Conservation (phyloP, 2,113 vertebrate genomes). For the Crotalus tigris region DNA sequence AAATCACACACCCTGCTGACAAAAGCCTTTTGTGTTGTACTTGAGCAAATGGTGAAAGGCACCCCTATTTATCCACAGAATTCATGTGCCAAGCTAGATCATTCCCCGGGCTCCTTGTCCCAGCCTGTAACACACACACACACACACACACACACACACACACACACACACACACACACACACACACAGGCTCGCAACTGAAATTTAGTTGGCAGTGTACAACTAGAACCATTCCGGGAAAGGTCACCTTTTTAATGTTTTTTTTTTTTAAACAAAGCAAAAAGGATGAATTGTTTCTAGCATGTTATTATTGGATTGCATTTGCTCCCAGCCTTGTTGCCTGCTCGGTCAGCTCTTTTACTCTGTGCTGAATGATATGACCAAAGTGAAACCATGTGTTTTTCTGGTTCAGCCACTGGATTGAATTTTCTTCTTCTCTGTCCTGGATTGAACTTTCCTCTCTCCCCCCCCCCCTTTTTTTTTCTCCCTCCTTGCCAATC, state of each 20-base stretch:
- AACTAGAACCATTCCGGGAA: slow-evolving; percentile 1
- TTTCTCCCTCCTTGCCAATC: neutral
- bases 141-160: too few relatives aligned
- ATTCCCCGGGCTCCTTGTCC: slow-evolving; percentile 1
- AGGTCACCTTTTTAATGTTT: neutral
- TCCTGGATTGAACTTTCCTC: neutral
- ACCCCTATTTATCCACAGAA: neutral
- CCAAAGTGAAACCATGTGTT: neutral
- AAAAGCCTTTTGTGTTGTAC: neutral
- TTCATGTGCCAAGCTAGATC: neutral
- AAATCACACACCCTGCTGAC: neutral
- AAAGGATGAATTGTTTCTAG: neutral
- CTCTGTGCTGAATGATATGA: neutral
- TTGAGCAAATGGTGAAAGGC: slow-evolving; percentile 29
- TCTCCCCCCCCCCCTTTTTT: neutral
- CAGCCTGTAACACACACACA: too few relatives aligned
- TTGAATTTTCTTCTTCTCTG: neutral
- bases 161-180: neutral
- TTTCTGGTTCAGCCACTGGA: neutral
- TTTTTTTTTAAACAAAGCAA: neutral
- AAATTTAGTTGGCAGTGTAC: neutral
- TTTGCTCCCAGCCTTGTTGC: neutral
- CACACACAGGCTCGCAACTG: neutral
- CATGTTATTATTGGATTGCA: neutral
- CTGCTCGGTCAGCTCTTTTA: neutral